Conservation (phyloP, 2,888 invertebrate species). For the Pollenia griseotomentosa region DNA sequence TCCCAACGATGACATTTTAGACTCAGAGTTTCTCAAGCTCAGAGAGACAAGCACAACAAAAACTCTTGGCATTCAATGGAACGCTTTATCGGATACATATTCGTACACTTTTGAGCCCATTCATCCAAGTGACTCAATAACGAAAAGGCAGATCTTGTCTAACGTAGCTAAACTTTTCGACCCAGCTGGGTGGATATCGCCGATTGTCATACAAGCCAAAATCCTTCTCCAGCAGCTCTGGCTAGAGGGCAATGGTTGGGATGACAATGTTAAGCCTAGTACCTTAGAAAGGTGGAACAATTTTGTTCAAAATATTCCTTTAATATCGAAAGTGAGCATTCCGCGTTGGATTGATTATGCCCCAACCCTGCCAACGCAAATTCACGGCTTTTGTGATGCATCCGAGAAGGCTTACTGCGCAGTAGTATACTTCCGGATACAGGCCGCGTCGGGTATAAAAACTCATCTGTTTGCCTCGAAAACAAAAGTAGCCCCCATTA, state of each 20-base stretch:
- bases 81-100: conserved; percentile 36
- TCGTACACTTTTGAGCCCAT: conserved; percentile 15
- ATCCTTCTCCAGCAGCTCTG: conserved; percentile 52
- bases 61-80: conserved; percentile 54
- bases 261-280: conserved; percentile 1
- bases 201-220: conserved; percentile 36
- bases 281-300: conserved; percentile 19
- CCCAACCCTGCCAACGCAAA: not conserved
- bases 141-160: conserved; percentile 1
- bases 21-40: conserved; percentile 37
- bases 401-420: conserved; percentile 53
- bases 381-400: conserved; percentile 67
- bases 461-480: conserved; percentile 61
- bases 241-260: conserved; percentile 45
- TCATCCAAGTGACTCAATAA: not conserved
- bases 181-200: conserved; percentile 51
- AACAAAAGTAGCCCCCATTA: conserved; percentile 68
- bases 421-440: conserved; percentile 39
- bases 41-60: conserved; percentile 41
- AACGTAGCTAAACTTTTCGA: conserved; percentile 27
- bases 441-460: not conserved
- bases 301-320: conserved; percentile 1
- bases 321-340: not conserved
- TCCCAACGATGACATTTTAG: not conserved
- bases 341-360: conserved; percentile 60